Evolutionary conservation across 2,797 vertebrate species (phyloP).

Genomic region (Gouania willdenowi): DNA sequence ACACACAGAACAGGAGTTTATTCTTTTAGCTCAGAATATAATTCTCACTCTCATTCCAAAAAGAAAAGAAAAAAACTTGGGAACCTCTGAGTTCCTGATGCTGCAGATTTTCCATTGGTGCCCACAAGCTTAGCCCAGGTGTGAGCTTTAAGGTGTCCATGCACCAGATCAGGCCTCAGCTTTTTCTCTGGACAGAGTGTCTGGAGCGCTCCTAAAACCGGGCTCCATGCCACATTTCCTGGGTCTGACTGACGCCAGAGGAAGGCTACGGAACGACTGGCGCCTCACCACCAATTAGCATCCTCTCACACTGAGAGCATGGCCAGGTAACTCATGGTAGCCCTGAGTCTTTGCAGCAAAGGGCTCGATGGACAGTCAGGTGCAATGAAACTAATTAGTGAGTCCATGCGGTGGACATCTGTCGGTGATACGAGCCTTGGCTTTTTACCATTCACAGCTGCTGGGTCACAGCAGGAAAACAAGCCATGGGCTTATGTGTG

Average conservation of each 20-base stretch:
- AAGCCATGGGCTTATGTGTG: neutral
- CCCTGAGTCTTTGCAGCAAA: constrained; percentile 17
- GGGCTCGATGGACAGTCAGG: constrained; percentile 30
- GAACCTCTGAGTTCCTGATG: constrained; percentile 15
- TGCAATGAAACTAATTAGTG: constrained; percentile 31
- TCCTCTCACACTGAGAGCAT: constrained; percentile 47
- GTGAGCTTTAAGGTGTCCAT: constrained; percentile 27
- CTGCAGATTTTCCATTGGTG: constrained; percentile 42
- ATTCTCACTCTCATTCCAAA: constrained; percentile 33
- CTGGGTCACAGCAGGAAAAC: constrained; percentile 1
- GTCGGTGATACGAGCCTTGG: constrained; percentile 16
- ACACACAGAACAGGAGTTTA: too few species aligned
- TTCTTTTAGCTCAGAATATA: constrained; percentile 48
- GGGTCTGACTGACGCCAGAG: constrained; percentile 43
- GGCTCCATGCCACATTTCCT: constrained; percentile 66
- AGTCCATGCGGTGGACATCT: constrained; percentile 35
- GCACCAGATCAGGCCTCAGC: constrained; percentile 26
- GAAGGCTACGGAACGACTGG: constrained; percentile 45
- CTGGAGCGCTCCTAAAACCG: constrained; percentile 44
- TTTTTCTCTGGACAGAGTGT: constrained; percentile 45
- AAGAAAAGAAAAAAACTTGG: constrained; percentile 12
- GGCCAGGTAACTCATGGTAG: constrained; percentile 65
- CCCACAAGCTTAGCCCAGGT: constrained; percentile 36
- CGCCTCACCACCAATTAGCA: constrained; percentile 61
- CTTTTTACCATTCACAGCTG: neutral